phyloP scores from a whole-genome alignment of 2,888 invertebrate species.

The Bombylius major region DNA sequence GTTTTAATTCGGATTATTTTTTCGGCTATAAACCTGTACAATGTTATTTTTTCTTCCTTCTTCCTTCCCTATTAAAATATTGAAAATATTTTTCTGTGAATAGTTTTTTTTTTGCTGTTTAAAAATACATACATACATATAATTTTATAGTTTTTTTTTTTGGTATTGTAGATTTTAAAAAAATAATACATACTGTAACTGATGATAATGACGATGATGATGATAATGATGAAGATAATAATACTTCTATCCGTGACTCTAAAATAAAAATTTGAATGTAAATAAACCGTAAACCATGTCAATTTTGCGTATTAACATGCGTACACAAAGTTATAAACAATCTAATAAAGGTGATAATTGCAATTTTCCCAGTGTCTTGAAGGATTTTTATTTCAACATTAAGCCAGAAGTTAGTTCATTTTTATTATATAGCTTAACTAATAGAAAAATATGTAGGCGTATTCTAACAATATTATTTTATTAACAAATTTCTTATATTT shows the following conservation, averaged over 20 bases:
- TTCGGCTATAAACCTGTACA: too few relatives aligned
- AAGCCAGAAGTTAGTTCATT: not conserved
- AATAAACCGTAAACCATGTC: conserved; percentile 9
- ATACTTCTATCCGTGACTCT: not conserved
- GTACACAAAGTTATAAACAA: conserved; percentile 1
- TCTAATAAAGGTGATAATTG: conserved; percentile 8
- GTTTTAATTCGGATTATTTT: too few relatives aligned
- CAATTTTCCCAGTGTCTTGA: not conserved
- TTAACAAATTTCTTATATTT: not conserved
- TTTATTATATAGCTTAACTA: not conserved
- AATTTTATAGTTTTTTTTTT: too few relatives aligned
- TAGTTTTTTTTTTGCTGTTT: too few relatives aligned
- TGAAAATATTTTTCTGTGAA: too few relatives aligned
- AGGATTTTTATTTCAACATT: not conserved
- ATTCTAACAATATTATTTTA: not conserved
- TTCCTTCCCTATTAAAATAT: too few relatives aligned
- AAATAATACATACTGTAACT: not conserved
- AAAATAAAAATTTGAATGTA: conserved; percentile 1
- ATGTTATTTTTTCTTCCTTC: too few relatives aligned
- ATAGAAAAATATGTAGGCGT: too few relatives aligned
- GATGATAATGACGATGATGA: not conserved
- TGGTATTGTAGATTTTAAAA: too few relatives aligned
- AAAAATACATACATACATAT: too few relatives aligned
- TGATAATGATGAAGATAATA: not conserved
- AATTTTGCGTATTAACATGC: conserved; percentile 5